These are phyloP conservation scores for Himalopsyche japonica DNA, from an alignment of 2,888 invertebrate species.

Conservation along the genomic window DNA sequence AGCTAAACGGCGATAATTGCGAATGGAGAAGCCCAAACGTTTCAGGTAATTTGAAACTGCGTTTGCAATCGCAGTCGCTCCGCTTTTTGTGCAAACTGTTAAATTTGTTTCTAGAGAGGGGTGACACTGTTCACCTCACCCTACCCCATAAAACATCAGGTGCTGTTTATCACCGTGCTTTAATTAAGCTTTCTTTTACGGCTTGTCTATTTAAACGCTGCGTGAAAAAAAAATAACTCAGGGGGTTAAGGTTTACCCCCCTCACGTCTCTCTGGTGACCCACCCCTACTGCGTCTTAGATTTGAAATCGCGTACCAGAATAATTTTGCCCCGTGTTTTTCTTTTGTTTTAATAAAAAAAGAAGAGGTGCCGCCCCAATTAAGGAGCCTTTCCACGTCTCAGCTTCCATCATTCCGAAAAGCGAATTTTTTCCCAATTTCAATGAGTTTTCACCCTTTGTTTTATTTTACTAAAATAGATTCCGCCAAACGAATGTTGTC, in stretches of 20 bases:
- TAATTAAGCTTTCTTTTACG: constrained; percentile 41
- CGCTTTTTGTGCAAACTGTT: neutral
- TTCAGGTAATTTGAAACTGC: neutral
- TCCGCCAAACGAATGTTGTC: neutral
- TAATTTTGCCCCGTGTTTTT: neutral
- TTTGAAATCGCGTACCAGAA: neutral
- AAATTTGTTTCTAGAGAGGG: neutral
- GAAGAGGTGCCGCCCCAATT: neutral
- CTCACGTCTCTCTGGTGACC: neutral
- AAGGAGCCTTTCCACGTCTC: neutral
- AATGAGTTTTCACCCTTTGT: neutral
- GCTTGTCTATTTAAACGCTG: constrained; percentile 34
- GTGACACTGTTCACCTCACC: neutral
- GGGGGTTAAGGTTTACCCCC: neutral
- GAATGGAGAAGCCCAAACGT: neutral
- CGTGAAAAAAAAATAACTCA: constrained; percentile 30
- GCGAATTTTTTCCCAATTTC: neutral
- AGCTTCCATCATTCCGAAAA: neutral
- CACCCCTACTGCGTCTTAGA: neutral
- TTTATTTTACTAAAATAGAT: neutral
- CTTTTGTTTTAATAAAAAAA: constrained; percentile 1
- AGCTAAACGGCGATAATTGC: neutral
- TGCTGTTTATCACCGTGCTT: constrained; percentile 40
- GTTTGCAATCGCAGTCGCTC: neutral
- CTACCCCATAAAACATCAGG: constrained; percentile 38